Conservation (phyloP, 2,113 vertebrate species). For the Casuarius casuarius region DNA sequence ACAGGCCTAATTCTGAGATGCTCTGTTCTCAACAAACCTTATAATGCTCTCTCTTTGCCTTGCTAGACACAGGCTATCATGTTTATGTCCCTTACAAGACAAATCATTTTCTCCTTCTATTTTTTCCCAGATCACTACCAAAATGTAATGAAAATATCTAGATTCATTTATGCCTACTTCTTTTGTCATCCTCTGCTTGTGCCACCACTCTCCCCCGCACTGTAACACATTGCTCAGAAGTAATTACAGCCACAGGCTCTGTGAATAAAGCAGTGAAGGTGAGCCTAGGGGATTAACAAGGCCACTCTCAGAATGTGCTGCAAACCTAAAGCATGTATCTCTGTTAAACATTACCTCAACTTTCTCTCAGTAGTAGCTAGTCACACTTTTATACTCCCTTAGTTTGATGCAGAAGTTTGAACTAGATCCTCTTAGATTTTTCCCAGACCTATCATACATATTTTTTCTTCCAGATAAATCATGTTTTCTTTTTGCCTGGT, state of each 20-base stretch:
- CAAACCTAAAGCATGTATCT: not conserved
- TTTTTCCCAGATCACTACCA: not conserved
- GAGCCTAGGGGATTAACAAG: not conserved
- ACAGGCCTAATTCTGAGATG: not conserved
- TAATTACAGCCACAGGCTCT: slow-evolving; percentile 4
- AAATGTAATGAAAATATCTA: slow-evolving; percentile 30
- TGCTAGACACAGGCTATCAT: not conserved
- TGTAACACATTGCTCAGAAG: not conserved
- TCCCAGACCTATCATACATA: not conserved
- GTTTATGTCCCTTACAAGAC: not conserved
- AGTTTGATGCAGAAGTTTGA: not conserved
- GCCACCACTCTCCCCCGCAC: not conserved
- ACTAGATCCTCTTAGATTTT: not conserved
- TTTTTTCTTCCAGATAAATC: not conserved
- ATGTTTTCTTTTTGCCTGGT: not conserved
- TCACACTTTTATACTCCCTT: not conserved
- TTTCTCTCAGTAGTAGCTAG: not conserved
- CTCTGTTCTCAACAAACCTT: not conserved
- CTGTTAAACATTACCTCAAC: not conserved
- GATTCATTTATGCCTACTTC: not conserved
- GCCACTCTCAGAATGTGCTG: not conserved
- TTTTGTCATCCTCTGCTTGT: not conserved
- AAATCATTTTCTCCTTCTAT: not conserved
- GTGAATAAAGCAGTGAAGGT: not conserved
- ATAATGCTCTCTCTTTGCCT: not conserved